Evolutionary conservation across 2,888 invertebrate genomes (phyloP), one percentile per base, ranked within the genome.

Genomic region (Osedax frankpressi): DNA sequence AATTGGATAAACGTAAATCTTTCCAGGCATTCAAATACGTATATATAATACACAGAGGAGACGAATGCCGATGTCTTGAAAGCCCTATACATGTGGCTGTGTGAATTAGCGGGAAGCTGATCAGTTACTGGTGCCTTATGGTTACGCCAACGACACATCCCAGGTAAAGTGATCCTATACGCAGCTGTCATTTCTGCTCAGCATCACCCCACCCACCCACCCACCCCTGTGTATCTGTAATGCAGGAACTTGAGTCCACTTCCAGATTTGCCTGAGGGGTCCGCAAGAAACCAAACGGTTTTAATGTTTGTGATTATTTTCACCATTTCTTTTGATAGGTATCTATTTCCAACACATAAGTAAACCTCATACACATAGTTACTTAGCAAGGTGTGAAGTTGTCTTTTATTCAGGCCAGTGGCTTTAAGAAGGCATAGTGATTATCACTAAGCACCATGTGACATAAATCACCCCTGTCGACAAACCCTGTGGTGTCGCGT

Each of bases 71-170:
- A n/a, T 65, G 19, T 65, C 65, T 65, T 65, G 65, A 65, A 65
- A 65, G 25, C 25, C 6, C 2, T 62, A 28, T n/a, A 65, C 19
- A 24, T 65, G 1, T 65, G 65, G 65, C 65, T 14, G 14, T 19
- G 3, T 62, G 63, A 62, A 62, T 62, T 6, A 62, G 63, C 65
- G 19, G n/a, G 24, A 65, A 65, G 24, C 65, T 6, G 65, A 65
- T 65, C 65, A 65, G 65, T 65, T 65, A 65, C 65, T 65, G 65
- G 65, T n/a, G 65, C 65, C 24, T 24, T 65, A 65, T 65, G 65
- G 65, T 65, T 65, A 65, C 65, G 25, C 25, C 0, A 19, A 19
- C 0, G 65, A 11, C 65, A 2, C 65, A 2, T 24, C 65, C 24
- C 65, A 65, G 6, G 63, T 65, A 65, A 24, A 65, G 65, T 24